phyloP scores from a whole-genome alignment of 2,888 invertebrate genomes.

The Eudasyphora cyanicolor region DNA sequence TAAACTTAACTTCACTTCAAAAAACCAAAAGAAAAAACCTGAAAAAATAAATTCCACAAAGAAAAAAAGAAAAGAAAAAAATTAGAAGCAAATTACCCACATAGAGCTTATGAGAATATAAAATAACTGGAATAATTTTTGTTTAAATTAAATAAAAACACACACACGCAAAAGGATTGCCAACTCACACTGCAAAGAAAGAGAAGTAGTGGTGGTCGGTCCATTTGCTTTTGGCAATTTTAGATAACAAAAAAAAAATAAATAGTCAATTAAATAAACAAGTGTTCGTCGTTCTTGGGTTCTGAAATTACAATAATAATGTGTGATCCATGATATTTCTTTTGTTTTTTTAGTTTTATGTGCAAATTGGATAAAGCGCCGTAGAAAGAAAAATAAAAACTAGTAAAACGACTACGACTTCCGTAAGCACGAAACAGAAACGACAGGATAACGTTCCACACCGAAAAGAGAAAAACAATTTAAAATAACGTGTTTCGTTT shows the following conservation, averaged over 20 bases:
- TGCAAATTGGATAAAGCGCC: constrained; percentile 22
- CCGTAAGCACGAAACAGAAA: not conserved
- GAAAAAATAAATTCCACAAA: not conserved
- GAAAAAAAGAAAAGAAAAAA: not conserved
- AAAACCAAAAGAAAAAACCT: not conserved
- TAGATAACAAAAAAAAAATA: not conserved
- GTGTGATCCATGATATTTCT: not conserved
- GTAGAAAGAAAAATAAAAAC: not conserved
- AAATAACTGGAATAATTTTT: not conserved
- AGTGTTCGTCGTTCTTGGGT: no score
- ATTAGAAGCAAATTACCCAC: not conserved
- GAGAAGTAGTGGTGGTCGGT: no score
- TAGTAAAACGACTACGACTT: not conserved
- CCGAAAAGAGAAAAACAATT: not conserved
- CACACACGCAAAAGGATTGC: constrained; percentile 12
- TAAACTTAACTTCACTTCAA: not conserved
- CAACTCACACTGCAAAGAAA: not conserved
- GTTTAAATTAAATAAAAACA: not conserved
- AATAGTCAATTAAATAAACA: no score
- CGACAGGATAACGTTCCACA: not conserved
- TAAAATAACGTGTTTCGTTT: constrained; percentile 4
- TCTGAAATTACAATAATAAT: no score
- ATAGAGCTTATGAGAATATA: not conserved
- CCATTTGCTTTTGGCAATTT: not conserved
- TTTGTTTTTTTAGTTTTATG: constrained; percentile 33